Evolutionary conservation across 2,888 invertebrate genomes (phyloP).

Genomic region (Leptopilina drosophilae): DNA sequence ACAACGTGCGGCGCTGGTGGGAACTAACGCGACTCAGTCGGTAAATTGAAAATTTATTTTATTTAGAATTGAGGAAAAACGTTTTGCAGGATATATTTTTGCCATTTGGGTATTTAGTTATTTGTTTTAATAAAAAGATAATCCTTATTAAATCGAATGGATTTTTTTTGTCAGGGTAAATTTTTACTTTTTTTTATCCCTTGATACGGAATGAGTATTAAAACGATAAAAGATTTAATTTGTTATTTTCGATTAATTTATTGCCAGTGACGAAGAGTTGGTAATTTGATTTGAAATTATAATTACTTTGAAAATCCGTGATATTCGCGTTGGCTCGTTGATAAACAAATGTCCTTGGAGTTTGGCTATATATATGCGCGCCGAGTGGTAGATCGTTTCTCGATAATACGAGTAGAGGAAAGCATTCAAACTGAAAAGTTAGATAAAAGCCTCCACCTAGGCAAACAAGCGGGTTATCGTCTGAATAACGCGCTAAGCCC

Average conservation of each 20-base stretch:
- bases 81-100: too few relatives aligned
- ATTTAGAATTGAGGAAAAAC: too few relatives aligned
- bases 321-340: background rate
- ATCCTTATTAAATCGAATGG: too few relatives aligned
- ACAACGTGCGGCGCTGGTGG: too few relatives aligned
- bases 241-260: background rate
- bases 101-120: too few relatives aligned
- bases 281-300: background rate
- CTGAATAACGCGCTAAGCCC: conserved; percentile 15
- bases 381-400: background rate
- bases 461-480: conserved; percentile 30
- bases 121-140: too few relatives aligned
- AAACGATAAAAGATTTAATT: too few relatives aligned
- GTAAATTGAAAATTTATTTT: too few relatives aligned
- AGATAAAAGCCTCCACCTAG: conserved; percentile 1
- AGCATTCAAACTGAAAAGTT: conserved; percentile 16
- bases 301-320: background rate
- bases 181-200: too few relatives aligned
- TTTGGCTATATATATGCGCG: background rate
- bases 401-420: conserved; percentile 25
- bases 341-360: conserved; percentile 8
- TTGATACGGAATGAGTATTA: too few relatives aligned
- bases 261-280: background rate
- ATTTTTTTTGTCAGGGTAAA: too few relatives aligned
- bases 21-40: too few relatives aligned